These are phyloP conservation scores for Stictonetta naevosa DNA, from an alignment of 2,113 vertebrate genomes.

Conservation along the genomic window DNA sequence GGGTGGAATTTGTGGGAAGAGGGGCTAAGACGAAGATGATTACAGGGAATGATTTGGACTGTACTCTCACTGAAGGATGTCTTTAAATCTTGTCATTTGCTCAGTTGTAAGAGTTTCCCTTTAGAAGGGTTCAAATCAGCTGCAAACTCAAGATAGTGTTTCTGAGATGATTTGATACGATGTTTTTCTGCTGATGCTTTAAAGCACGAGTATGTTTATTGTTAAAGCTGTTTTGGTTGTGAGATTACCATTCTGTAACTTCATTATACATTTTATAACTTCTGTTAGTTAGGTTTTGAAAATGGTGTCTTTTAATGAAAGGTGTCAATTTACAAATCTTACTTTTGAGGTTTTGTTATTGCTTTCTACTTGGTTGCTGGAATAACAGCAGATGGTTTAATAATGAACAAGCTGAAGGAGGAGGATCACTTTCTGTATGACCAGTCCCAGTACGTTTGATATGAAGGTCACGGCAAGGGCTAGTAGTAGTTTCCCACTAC, in stretches of 20 bases:
- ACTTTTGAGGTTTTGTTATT: background rate
- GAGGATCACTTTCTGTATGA: background rate
- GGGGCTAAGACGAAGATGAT: background rate
- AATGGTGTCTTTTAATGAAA: background rate
- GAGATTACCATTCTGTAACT: background rate
- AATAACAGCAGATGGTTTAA: background rate
- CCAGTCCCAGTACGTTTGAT: background rate
- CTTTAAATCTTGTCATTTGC: background rate
- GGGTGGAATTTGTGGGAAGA: background rate
- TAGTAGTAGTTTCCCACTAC: background rate
- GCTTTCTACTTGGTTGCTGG: background rate
- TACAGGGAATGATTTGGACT: background rate
- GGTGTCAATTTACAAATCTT: background rate
- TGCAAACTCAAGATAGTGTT: background rate
- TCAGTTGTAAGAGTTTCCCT: background rate
- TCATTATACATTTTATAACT: background rate
- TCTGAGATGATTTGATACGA: background rate
- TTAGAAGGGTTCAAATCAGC: background rate
- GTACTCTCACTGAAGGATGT: background rate
- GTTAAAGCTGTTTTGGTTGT: background rate
- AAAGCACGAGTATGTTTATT: background rate
- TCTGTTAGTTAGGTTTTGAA: background rate
- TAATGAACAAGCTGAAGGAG: background rate
- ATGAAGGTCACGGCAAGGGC: background rate
- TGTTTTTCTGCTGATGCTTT: background rate